phyloP scores from a whole-genome alignment of 2,797 vertebrate species.

The Jordanella pulchra region DNA sequence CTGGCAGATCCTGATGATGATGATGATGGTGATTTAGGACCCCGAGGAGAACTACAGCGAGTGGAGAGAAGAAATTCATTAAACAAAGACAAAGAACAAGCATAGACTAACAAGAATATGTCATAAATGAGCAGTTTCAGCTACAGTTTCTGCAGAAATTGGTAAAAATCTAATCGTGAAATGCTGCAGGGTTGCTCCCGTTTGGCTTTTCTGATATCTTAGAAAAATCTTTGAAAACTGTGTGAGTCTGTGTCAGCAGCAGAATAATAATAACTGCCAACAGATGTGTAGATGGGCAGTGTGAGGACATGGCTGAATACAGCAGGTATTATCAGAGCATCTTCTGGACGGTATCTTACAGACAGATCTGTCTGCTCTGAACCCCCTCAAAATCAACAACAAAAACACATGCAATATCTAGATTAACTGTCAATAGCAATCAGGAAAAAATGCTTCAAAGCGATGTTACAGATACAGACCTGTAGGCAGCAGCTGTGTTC shows the following conservation, averaged over 20 bases:
- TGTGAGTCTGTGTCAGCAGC: not conserved
- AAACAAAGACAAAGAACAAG: constrained; percentile 36
- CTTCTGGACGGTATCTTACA: constrained; percentile 15
- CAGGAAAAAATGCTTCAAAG: not conserved
- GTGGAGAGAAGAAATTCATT: constrained; percentile 46
- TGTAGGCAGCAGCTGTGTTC: constrained; percentile 64
- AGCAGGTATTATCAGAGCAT: constrained; percentile 18
- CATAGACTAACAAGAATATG: not conserved
- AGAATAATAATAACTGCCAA: constrained; percentile 29
- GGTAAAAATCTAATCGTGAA: not conserved
- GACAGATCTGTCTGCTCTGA: constrained; percentile 3
- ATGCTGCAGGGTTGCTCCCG: constrained; percentile 17
- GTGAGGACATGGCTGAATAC: constrained; percentile 19
- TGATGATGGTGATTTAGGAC: constrained; percentile 37
- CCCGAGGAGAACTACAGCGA: constrained; percentile 56
- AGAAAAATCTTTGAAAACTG: constrained; percentile 7
- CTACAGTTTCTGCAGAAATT: constrained; percentile 7
- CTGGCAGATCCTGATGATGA: constrained; percentile 52
- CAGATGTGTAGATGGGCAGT: constrained; percentile 14
- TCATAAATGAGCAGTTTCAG: constrained; percentile 21
- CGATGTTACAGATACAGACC: constrained; percentile 56
- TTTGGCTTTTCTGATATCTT: constrained; percentile 25
- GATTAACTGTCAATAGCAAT: not conserved
- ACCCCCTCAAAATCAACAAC: not conserved
- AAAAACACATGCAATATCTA: not conserved